Conservation (phyloP, 1,140 invertebrate species). For the Apis cerana region DNA sequence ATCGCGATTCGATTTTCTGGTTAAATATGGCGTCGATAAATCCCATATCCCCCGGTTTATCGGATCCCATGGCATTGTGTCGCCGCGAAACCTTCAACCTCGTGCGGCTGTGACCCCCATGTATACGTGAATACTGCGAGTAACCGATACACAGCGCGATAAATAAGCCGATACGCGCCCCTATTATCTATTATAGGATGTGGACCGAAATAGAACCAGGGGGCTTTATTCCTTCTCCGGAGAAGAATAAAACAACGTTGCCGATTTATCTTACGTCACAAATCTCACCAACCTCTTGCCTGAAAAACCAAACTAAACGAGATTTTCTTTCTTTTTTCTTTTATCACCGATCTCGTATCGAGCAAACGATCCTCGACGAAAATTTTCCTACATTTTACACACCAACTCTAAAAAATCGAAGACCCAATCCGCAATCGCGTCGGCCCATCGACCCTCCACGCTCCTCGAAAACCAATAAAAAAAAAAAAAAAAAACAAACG, state of each 20-base stretch:
- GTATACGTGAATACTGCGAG: conserved; percentile 51
- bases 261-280: not conserved
- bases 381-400: too few species aligned
- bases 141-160: conserved; percentile 43
- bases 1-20: conserved; percentile 60
- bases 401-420: too few species aligned
- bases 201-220: conserved; percentile 15
- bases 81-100: conserved; percentile 39
- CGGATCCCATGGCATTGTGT: conserved; percentile 65
- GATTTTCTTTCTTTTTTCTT: too few species aligned
- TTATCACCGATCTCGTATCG: too few species aligned
- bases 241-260: conserved; percentile 10
- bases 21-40: conserved; percentile 62
- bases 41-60: conserved; percentile 66
- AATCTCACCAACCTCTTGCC: too few species aligned
- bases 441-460: too few species aligned
- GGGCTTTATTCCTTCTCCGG: conserved; percentile 24
- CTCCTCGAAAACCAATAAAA: too few species aligned
- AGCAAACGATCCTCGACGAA: too few species aligned
- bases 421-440: too few species aligned
- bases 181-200: conserved; percentile 45
- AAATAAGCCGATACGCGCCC: conserved; percentile 47
- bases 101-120: not conserved
- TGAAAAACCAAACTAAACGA: too few species aligned
- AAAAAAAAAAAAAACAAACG: not conserved